phyloP scores from a whole-genome alignment of 2,797 vertebrate species.

The Meda fulgida region DNA sequence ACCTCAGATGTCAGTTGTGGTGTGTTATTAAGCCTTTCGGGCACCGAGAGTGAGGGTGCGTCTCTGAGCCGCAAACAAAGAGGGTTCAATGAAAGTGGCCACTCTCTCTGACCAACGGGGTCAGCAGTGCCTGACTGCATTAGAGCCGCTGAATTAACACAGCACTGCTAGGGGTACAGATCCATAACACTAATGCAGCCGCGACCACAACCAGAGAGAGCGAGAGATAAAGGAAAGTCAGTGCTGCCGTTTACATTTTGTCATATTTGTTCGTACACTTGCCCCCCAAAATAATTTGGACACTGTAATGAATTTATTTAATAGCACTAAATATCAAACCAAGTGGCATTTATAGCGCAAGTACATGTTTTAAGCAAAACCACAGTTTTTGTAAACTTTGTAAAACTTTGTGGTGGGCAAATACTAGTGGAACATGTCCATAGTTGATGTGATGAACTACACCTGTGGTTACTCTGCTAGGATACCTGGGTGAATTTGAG shows the following conservation, averaged over 20 bases:
- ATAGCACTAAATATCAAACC: neutral
- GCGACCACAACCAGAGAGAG: slow-evolving; percentile 50
- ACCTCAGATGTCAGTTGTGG: slow-evolving; percentile 70
- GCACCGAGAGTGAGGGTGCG: slow-evolving; percentile 70
- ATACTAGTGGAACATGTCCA: neutral
- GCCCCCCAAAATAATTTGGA: neutral
- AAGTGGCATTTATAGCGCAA: neutral
- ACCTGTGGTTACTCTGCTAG: neutral
- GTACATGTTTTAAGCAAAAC: neutral
- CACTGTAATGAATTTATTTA: no score
- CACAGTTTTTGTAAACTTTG: neutral
- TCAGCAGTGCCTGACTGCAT: slow-evolving; percentile 73
- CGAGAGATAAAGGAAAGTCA: neutral
- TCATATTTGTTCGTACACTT: neutral
- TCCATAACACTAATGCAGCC: slow-evolving; percentile 60
- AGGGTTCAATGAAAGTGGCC: slow-evolving; percentile 56
- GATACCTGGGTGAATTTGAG: neutral
- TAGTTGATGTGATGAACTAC: neutral
- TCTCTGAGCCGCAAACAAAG: slow-evolving; percentile 75
- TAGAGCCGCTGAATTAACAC: slow-evolving; percentile 74
- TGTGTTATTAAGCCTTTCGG: slow-evolving; percentile 73
- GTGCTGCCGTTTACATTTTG: neutral
- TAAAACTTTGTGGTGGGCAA: neutral
- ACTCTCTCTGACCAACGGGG: slow-evolving; percentile 65
- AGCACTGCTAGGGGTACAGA: slow-evolving; percentile 60